phyloP scores from a whole-genome alignment of 1,140 invertebrate species.

The Laupala kohalensis region DNA sequence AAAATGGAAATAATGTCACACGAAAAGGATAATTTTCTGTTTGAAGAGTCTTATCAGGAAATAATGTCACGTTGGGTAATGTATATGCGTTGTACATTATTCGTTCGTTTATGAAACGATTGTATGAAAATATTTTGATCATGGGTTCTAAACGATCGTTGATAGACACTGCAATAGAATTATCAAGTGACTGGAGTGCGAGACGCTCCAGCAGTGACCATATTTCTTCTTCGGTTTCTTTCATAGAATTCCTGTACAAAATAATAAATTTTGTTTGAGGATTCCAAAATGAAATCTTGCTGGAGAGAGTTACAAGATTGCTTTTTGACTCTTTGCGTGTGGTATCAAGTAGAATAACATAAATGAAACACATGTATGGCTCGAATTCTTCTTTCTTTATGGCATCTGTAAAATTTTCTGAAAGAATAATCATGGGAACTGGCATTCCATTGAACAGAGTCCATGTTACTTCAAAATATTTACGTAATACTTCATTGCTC shows the following conservation, averaged over 20 bases:
- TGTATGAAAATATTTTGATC: not conserved
- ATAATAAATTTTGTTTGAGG: not conserved
- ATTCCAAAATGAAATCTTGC: not conserved
- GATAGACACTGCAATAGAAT: not conserved
- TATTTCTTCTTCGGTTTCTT: not conserved
- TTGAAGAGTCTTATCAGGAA: not conserved
- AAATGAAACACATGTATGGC: not conserved
- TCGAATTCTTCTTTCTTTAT: not conserved
- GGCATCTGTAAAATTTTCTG: too few species aligned
- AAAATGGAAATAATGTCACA: not conserved
- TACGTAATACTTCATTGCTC: too few species aligned
- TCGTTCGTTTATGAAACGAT: not conserved
- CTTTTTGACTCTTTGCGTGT: not conserved
- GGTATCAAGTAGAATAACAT: not conserved
- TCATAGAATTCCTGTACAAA: not conserved
- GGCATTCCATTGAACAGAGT: too few species aligned
- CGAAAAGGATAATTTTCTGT: not conserved
- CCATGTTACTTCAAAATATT: too few species aligned
- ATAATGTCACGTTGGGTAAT: not conserved
- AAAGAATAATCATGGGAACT: too few species aligned
- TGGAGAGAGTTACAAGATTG: not conserved
- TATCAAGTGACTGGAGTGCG: not conserved
- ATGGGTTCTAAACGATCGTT: not conserved
- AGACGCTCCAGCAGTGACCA: not conserved
- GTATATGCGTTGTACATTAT: not conserved